Evolutionary conservation across 1,140 invertebrate genomes (phyloP).

Genomic region (Coenobita brevimanus): DNA sequence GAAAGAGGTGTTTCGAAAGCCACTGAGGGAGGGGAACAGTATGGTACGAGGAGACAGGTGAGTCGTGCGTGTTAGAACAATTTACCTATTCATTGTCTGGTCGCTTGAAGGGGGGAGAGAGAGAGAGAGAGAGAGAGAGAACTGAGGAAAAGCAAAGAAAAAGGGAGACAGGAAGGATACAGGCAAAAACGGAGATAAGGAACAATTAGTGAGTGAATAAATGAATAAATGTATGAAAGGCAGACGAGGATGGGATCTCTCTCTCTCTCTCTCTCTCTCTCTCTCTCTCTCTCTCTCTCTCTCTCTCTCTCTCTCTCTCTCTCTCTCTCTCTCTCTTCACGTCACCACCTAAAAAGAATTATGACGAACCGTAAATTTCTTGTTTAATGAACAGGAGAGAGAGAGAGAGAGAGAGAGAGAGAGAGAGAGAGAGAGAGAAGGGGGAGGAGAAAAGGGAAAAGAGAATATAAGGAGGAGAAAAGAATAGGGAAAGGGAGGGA

Average conservation of each 20-base stretch:
- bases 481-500: too few species aligned
- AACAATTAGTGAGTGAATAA: background rate
- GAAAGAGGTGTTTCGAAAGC: too few species aligned
- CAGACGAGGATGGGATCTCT: background rate
- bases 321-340: background rate
- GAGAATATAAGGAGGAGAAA: too few species aligned
- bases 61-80: too few species aligned
- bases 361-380: background rate
- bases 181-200: background rate
- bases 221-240: background rate
- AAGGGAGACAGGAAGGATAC: background rate
- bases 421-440: background rate
- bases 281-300: conserved; percentile 22
- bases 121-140: background rate
- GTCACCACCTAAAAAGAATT: background rate
- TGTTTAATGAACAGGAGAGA: background rate
- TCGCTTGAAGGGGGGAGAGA: background rate
- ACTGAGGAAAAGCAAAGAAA: too few species aligned
- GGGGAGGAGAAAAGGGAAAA: too few species aligned
- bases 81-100: too few species aligned
- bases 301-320: conserved; percentile 22
- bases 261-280: conserved; percentile 15
- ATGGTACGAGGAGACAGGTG: background rate
- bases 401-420: background rate
- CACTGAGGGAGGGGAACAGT: too few species aligned